Evolutionary conservation across 2,888 invertebrate species (phyloP), one percentile per base, ranked within the genome.

Genomic region (Meta bourneti): DNA sequence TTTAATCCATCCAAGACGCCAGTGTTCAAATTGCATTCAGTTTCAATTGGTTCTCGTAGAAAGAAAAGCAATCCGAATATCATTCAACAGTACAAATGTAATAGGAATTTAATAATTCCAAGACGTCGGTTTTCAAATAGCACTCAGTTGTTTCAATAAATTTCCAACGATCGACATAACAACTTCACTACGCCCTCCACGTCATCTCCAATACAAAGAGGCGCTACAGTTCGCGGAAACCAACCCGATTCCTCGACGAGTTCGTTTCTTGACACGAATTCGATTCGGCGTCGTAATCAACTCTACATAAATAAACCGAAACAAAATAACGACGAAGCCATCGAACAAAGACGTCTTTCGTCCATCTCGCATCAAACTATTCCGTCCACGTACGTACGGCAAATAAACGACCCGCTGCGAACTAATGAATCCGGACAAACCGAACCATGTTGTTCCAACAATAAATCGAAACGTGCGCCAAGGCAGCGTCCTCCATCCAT

Each of bases 321-420:
- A 13, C 2, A 49, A 7, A 51, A 78, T 20, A 51, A 20, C 16
- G 51, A 51, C 48, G n/a, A n/a, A n/a, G n/a, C n/a, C n/a, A 19
- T n/a, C 19, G 34, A 74, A 86, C 85, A 86, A 78, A 86, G 85
- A 86, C 70, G 54, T 86, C 77, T 48, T n/a, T n/a, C 51, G 69
- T 84, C 74, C 13, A 13, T 49, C 19, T 52, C 52, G 52, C 74
- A 75, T 20, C n/a, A 71, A 13, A 74, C 19, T 19, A 89, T 89
- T 89, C 89, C 75, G 74, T 48, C 70, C 89, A 89, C 89, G 89
- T 83, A 81, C 16, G 34, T 54, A n/a, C 74, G 52, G 74, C 51
- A 81, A 88, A 81, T 74, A 34, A 88, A 81, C 72, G 88, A 49
- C 88, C 82, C 52, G 89, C 89, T 89, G 82, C 70, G 77, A 89